These are phyloP conservation scores for Phenganax marumi DNA, from an alignment of 92 coral and sea anemone species.

Conservation along the genomic window DNA sequence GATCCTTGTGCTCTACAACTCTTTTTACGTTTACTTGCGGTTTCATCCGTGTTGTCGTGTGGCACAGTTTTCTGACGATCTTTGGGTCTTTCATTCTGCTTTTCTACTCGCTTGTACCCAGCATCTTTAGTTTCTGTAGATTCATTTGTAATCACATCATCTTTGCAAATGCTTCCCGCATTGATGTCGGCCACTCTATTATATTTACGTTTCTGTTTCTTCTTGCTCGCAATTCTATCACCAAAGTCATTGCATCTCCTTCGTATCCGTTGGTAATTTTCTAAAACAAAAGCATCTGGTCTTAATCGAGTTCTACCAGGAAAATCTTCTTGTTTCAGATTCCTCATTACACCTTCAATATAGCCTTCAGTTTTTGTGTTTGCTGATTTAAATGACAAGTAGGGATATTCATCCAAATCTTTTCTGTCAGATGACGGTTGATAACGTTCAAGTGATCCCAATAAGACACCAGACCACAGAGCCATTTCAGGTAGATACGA, in stretches of 20 bases:
- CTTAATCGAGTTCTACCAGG: slow-evolving; percentile 2
- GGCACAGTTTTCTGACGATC: too few species aligned
- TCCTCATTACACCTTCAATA: slow-evolving; percentile 3
- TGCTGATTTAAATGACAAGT: slow-evolving; percentile 7
- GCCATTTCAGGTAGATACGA: slow-evolving; percentile 13
- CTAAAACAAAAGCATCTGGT: slow-evolving; percentile 2
- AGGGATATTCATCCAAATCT: neutral
- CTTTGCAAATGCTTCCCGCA: neutral
- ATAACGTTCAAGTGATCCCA: neutral
- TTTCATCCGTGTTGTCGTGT: too few species aligned
- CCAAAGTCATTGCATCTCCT: slow-evolving; percentile 3
- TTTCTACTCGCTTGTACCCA: too few species aligned
- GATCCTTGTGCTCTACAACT: neutral
- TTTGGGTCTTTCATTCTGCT: too few species aligned
- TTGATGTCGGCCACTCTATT: neutral
- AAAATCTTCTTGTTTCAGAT: slow-evolving; percentile 23
- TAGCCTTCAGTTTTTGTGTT: slow-evolving; percentile 21
- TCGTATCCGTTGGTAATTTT: slow-evolving; percentile 3
- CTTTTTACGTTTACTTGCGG: too few species aligned
- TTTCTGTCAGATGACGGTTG: neutral
- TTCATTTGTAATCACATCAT: neutral
- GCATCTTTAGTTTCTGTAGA: too few species aligned
- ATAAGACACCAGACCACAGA: neutral
- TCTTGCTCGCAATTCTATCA: neutral
- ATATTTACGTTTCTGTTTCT: neutral